These are phyloP conservation scores for Drosophila pectinifera DNA, from an alignment of 1,140 invertebrate genomes.

Conservation along the genomic window DNA sequence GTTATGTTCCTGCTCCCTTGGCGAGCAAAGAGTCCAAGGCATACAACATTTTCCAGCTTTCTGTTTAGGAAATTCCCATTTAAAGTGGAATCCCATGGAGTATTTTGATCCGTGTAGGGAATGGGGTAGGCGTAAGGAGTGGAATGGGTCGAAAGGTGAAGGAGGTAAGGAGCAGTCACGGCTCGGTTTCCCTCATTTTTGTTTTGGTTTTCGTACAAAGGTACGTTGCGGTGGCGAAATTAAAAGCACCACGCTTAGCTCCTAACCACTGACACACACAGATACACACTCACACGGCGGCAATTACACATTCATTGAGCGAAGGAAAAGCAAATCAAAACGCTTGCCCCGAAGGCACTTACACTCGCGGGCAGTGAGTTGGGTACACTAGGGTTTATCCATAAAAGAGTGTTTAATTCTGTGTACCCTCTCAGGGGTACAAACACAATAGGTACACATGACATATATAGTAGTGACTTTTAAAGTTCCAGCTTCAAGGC, in stretches of 20 bases:
- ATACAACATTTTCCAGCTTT: too few species aligned
- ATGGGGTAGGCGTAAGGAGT: conserved; percentile 15
- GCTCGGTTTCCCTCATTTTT: conserved; percentile 12
- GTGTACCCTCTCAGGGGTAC: too few species aligned
- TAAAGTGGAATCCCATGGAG: not conserved
- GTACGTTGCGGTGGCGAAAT: conserved; percentile 74
- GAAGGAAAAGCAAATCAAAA: conserved; percentile 34
- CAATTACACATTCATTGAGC: conserved; percentile 48
- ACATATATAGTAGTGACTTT: too few species aligned
- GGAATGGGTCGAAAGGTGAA: conserved; percentile 22
- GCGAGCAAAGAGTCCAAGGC: not conserved
- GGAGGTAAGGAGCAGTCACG: conserved; percentile 35
- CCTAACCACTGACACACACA: conserved; percentile 39
- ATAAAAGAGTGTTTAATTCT: too few species aligned
- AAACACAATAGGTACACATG: too few species aligned
- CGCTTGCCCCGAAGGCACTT: conserved; percentile 13
- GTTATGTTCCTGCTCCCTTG: not conserved
- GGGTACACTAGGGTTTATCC: not conserved
- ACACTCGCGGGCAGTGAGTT: conserved; percentile 26
- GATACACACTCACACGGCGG: conserved; percentile 29
- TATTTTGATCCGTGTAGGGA: conserved; percentile 6
- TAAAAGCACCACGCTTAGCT: conserved; percentile 66
- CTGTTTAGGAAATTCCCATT: too few species aligned
- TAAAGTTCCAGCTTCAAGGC: too few species aligned
- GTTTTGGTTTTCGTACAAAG: conserved; percentile 57